Base-by-base conservation (phyloP, 2,888 invertebrate genomes). In the Drosophila rubida region DNA sequence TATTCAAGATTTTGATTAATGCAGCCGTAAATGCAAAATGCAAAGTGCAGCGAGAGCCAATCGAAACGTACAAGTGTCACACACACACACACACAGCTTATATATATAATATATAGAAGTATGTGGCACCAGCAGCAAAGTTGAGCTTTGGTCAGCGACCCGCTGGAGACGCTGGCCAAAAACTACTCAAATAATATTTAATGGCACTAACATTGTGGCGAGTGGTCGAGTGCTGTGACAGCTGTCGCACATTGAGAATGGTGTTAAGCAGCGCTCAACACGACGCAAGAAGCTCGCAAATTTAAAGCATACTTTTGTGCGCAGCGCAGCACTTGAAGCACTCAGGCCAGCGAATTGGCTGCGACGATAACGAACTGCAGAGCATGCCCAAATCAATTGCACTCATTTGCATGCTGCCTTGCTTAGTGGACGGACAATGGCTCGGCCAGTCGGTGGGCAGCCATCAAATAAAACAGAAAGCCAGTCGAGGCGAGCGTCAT, bases 1-100 rank as follows among this genome's bases (percentile, higher is more conserved):
- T 86, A 86, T 86, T 89, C 86, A 87, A 88, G 84, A 84, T 84
- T 89, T 89, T 89, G 88, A 88, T 88, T 87, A 89, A 88, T 89
- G 88, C 77, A 73, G 49, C 61, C 54, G 49, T n/a, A 32, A 50
- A 55, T 63, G 55, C 32, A 13, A 44, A 67, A 60, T 68, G 53
- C 60, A 13, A 58, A 37, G 11, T 48, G 45, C 27, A n/a, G n/a
- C n/a, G n/a, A n/a, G n/a, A n/a, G n/a, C n/a, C n/a, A n/a, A n/a
- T n/a, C n/a, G n/a, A n/a, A n/a, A n/a, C n/a, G n/a, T n/a, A n/a
- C n/a, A n/a, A n/a, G n/a, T n/a, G n/a, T n/a, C n/a, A n/a, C n/a
- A n/a, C n/a, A n/a, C n/a, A n/a, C n/a, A n/a, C n/a, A n/a, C n/a
- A n/a, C n/a, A n/a, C n/a, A n/a, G n/a, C n/a, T n/a, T n/a, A n/a